phyloP scores from a whole-genome alignment of 2,888 invertebrate species.

The Metallyticus violacea region DNA sequence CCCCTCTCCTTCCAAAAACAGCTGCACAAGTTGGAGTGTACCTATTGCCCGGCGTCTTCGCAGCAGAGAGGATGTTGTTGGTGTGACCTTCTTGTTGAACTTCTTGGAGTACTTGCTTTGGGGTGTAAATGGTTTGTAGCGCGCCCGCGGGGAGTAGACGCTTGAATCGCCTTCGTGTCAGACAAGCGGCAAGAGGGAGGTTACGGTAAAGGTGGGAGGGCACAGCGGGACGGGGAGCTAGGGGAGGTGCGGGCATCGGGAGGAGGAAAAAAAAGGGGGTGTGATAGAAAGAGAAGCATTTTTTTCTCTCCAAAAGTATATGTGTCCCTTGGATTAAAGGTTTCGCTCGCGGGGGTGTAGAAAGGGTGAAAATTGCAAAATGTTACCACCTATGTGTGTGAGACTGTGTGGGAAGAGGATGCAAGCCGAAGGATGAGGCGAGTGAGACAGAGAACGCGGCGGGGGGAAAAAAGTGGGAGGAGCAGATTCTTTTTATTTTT shows the following conservation, averaged over 20 bases:
- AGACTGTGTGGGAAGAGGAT: too few species aligned
- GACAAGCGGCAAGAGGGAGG: background rate
- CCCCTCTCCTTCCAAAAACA: slow-evolving; percentile 37
- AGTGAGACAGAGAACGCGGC: background rate
- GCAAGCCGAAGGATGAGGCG: background rate
- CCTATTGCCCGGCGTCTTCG: slow-evolving; percentile 24
- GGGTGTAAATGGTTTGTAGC: background rate
- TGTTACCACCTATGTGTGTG: background rate
- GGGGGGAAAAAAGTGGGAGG: slow-evolving; percentile 10
- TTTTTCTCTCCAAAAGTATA: background rate
- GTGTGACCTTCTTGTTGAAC: background rate
- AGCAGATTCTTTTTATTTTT: slow-evolving; percentile 1
- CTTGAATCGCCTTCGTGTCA: background rate
- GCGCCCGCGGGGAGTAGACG: background rate
- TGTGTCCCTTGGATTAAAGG: too few species aligned
- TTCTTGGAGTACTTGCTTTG: background rate
- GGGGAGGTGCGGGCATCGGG: background rate
- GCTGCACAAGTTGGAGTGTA: slow-evolving; percentile 41
- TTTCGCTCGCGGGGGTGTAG: background rate
- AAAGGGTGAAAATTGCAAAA: background rate
- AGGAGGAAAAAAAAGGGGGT: background rate
- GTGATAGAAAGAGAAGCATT: background rate
- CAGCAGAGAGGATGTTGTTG: background rate
- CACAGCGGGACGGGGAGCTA: too few species aligned
- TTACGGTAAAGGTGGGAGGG: background rate